phyloP scores from a whole-genome alignment of 2,797 vertebrate species.

The Lates japonicus region DNA sequence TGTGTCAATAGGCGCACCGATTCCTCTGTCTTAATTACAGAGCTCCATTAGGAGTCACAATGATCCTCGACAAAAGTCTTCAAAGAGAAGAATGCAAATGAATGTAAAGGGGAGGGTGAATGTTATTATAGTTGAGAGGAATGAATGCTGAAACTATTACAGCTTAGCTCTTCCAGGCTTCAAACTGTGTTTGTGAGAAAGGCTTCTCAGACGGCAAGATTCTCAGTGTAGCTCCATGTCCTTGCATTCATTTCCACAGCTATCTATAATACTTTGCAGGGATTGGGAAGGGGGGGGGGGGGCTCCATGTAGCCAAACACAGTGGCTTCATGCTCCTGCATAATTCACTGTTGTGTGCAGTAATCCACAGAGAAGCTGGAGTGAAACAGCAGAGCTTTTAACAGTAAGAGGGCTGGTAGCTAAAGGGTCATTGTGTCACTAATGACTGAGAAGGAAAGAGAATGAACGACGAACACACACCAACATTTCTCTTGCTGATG shows the following conservation, averaged over 20 bases:
- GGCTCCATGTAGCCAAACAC: slow-evolving; percentile 52
- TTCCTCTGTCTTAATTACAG: slow-evolving; percentile 61
- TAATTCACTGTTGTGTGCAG: slow-evolving; percentile 59
- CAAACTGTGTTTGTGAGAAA: slow-evolving; percentile 53
- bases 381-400: slow-evolving; percentile 50
- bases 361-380: slow-evolving; percentile 56
- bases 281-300: slow-evolving; percentile 22
- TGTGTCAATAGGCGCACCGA: slow-evolving; percentile 18
- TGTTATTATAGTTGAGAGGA: slow-evolving; percentile 36
- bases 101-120: slow-evolving; percentile 43
- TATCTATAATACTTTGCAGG: slow-evolving; percentile 53
- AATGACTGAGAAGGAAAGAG: slow-evolving; percentile 32
- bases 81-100: slow-evolving; percentile 50
- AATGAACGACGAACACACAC: slow-evolving; percentile 2
- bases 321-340: slow-evolving; percentile 70
- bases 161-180: slow-evolving; percentile 45
- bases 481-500: slow-evolving; percentile 1
- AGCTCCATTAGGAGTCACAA: slow-evolving; percentile 54
- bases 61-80: slow-evolving; percentile 48
- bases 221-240: slow-evolving; percentile 60
- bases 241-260: slow-evolving; percentile 68
- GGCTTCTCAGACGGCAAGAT: slow-evolving; percentile 25
- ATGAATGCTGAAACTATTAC: slow-evolving; percentile 43
- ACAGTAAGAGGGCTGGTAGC: slow-evolving; percentile 26
- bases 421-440: slow-evolving; percentile 50